Percentiles rank a stretch among this genome's conserved stretches.
phyloP scores from a whole-genome alignment of 2,113 vertebrate species.

The Pantherophis guttatus region DNA sequence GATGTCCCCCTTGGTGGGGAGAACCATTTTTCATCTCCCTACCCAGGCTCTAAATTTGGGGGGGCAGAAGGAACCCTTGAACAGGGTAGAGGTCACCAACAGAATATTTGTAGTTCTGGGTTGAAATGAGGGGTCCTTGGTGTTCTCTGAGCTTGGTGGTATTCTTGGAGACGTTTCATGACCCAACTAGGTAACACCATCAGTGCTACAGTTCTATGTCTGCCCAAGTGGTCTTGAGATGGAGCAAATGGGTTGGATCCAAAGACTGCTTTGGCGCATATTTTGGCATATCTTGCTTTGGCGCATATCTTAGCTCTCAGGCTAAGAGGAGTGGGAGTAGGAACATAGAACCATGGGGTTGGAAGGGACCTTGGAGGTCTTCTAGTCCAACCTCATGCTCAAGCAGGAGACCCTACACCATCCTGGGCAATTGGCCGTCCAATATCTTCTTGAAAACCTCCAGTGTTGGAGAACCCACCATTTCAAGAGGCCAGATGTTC shows the following conservation, averaged over 20 bases:
- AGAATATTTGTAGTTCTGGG: not conserved
- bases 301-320: not conserved
- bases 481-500: too few relatives aligned
- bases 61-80: not conserved
- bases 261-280: not conserved
- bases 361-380: not conserved
- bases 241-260: not conserved
- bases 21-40: not conserved
- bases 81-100: not conserved
- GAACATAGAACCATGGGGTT: not conserved
- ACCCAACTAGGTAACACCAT: not conserved
- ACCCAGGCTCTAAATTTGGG: not conserved
- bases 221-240: not conserved
- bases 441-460: too few relatives aligned
- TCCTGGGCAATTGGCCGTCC: too few relatives aligned
- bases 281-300: not conserved
- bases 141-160: not conserved
- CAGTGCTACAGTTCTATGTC: not conserved
- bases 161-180: not conserved
- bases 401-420: not conserved
- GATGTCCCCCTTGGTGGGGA: not conserved
- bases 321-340: not conserved
- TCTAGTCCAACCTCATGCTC: not conserved
- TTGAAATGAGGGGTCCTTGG: not conserved
- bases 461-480: too few relatives aligned